Percentiles rank a stretch among this genome's conserved stretches.
Evolutionary conservation across 2,888 invertebrate species (phyloP).

Genomic region (Carabus problematicus): DNA sequence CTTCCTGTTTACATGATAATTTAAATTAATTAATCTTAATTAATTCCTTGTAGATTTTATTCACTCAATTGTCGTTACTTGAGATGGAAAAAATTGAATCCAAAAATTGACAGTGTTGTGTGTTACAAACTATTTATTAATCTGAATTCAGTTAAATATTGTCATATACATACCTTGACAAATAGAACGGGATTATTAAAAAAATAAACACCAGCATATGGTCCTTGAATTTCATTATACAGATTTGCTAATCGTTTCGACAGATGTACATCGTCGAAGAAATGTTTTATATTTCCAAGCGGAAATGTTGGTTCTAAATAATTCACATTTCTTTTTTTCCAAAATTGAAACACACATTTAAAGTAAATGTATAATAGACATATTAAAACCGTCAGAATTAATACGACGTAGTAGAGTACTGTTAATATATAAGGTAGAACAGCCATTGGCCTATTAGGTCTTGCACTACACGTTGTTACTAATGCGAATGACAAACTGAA

Average conservation of each 20-base stretch:
- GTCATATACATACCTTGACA: slow-evolving; percentile 51
- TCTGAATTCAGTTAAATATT: slow-evolving; percentile 57
- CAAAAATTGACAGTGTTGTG: too few species aligned
- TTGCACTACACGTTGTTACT: too few species aligned
- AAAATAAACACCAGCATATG: slow-evolving; percentile 35
- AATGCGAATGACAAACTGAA: too few species aligned
- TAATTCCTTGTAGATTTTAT: too few species aligned
- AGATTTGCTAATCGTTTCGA: slow-evolving; percentile 1
- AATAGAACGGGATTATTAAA: slow-evolving; percentile 33
- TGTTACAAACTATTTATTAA: too few species aligned
- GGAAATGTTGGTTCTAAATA: slow-evolving; percentile 30
- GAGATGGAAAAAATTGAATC: too few species aligned
- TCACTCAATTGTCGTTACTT: too few species aligned
- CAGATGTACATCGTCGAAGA: slow-evolving; percentile 24
- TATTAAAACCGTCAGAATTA: not conserved
- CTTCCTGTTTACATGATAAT: too few species aligned
- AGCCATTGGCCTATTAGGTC: too few species aligned
- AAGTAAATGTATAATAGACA: slow-evolving; percentile 14
- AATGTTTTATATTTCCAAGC: slow-evolving; percentile 27
- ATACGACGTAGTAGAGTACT: not conserved
- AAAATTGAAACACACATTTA: slow-evolving; percentile 25
- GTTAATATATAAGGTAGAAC: not conserved
- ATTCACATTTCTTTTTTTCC: slow-evolving; percentile 22
- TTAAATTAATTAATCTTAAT: too few species aligned
- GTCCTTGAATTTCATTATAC: slow-evolving; percentile 23